Evolutionary conservation across 2,113 vertebrate species (phyloP), one percentile per base, ranked within the genome.

Genomic region (Bufo bufo): DNA sequence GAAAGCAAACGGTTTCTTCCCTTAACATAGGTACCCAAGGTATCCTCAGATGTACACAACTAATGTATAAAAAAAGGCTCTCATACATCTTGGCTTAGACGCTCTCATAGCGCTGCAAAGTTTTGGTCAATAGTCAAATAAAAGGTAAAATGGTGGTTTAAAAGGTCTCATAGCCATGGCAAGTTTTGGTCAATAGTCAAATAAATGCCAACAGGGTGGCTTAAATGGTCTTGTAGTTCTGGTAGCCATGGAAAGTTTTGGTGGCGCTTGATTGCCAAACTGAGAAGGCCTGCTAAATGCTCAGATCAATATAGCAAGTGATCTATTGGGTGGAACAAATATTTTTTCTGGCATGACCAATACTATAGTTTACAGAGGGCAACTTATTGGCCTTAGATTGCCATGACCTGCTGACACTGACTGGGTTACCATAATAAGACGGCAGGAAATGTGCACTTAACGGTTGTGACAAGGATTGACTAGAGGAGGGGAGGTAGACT

Each of bases 381-480:
- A 75, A 49, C 72, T 49, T 43, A 33, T 75, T 49, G 72, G 72
- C 72, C 1, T 75, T 75, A 19, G 72, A 75, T 75, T 75, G 50
- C 72, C 7, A 19, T 75, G 72, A 75, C 72, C 72, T 47, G 45
- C 72, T 75, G 72, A 74, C 71, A 74, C 43, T 1, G 71, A 75
- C 72, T 49, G 72, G 47, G 45, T 75, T 75, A 75, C 9, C 72
- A 75, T 75, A 75, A 75, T 49, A 75, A 75, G 72, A 50, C 19
- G 45, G 16, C 72, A 75, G 72, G 72, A 75, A 75, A 49, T 75
- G 47, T 49, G 72, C 10, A 49, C 72, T 75, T 75, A 75, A 50
- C 50, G 80, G 54, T 59, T 80, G 78, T 58, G 54, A 80, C n/a
- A 80, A 45, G 52, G 56, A 58, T 59, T 59, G 45, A 59, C 23